Evolutionary conservation across 2,888 invertebrate species (phyloP).

Genomic region (Allophyes oxyacanthae): DNA sequence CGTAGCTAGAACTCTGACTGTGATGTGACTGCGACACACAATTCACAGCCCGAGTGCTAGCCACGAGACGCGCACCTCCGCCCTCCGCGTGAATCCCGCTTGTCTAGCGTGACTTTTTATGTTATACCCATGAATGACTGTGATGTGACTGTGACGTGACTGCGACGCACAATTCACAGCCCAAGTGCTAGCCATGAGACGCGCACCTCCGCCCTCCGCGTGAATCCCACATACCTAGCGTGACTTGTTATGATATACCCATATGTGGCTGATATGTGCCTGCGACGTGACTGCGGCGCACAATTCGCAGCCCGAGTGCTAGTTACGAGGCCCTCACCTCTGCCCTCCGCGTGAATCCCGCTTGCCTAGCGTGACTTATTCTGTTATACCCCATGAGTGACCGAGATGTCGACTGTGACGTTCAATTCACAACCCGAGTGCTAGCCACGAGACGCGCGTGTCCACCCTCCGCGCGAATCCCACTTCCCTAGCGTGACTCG

Average conservation of each 20-base stretch:
- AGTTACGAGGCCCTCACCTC: constrained; percentile 81
- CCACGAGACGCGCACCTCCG: constrained; percentile 71
- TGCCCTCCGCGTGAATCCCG: constrained; percentile 32
- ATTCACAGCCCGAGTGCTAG: constrained; percentile 95
- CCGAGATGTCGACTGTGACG: constrained; percentile 87
- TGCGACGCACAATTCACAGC: constrained; percentile 93
- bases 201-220: constrained; percentile 50
- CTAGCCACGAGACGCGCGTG: constrained; percentile 86
- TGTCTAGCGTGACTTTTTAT: constrained; percentile 36
- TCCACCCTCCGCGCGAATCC: constrained; percentile 33
- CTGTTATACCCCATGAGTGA: constrained; percentile 38
- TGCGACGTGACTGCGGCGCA: constrained; percentile 95
- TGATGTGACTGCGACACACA: constrained; percentile 95
- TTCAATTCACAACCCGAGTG: constrained; percentile 95
- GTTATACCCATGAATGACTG: constrained; percentile 34
- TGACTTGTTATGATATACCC: constrained; percentile 38
- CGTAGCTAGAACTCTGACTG: constrained; percentile 98
- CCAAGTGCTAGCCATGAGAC: constrained; percentile 91
- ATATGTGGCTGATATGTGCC: constrained; percentile 73
- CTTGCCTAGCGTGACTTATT: constrained; percentile 36
- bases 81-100: constrained; percentile 31
- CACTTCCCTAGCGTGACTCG: constrained; percentile 35
- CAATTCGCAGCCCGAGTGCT: constrained; percentile 95
- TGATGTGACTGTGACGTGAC: constrained; percentile 95
- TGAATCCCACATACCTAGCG: constrained; percentile 32